Evolutionary conservation across 2,113 vertebrate genomes (phyloP), one percentile per base, ranked within the genome.

Genomic region (Eleginops maclovinus): DNA sequence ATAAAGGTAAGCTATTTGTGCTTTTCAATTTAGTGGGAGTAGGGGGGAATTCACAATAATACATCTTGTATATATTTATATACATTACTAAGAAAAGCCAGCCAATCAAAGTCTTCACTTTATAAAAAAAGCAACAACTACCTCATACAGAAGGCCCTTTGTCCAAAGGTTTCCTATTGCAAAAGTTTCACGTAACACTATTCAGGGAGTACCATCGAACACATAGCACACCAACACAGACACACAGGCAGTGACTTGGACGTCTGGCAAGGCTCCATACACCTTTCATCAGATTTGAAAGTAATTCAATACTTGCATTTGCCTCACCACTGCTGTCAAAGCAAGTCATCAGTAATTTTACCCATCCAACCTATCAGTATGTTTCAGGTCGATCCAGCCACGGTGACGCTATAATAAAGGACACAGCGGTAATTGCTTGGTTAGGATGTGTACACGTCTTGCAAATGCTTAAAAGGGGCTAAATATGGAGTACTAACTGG

Each of bases 121-220:
- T 89, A 88, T 86, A 90, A 89, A 91, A 90, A 92, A 90, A 87
- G 84, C 87, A 87, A 88, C 81, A 77, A 75, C 79, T 75, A 79
- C 85, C 79, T 90, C 77, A 77, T 75, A 83, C 73, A 90, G 77
- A 89, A 90, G 87, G 82, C 89, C 84, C 85, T 90, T 89, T 86
- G 78, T 90, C 85, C 75, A 84, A 90, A 90, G 87, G 79, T 81
- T 91, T 91, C 87, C 91, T 90, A 83, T 89, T 88, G 88, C 81
- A 83, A 88, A 90, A 78, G 77, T 77, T 91, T 88, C 86, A 90
- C 83, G 51, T 79, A 88, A 88, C 87, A 88, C 83, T 82, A 84
- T 83, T 89, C 66, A 87, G 84, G 88, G 87, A 89, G 89, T 92
- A 91, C 92, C 90, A 85, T 90, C 77, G 10, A 87, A 92, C 86